Evolutionary conservation across 2,888 invertebrate genomes (phyloP).

Genomic region (Stenodera caucasica): DNA sequence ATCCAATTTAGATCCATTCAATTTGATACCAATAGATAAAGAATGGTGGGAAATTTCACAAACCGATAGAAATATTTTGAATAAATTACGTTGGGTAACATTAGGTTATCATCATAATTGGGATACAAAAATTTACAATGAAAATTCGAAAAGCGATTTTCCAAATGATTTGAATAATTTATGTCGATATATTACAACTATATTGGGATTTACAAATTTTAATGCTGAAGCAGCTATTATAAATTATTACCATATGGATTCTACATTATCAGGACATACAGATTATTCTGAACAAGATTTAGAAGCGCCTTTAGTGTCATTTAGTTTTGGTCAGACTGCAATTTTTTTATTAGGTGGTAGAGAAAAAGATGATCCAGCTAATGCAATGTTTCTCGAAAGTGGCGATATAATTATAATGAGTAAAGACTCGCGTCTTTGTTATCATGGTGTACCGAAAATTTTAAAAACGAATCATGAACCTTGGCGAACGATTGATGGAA

Average conservation of each 20-base stretch:
- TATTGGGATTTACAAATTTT: conserved; percentile 64
- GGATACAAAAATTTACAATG: conserved; percentile 88
- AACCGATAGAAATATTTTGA: conserved; percentile 46
- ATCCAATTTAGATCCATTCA: conserved; percentile 66
- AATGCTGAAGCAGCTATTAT: conserved; percentile 91
- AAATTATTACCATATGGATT: conserved; percentile 93
- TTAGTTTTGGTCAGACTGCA: conserved; percentile 94
- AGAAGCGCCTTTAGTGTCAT: conserved; percentile 86
- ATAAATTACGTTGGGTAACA: conserved; percentile 88
- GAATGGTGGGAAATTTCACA: conserved; percentile 69
- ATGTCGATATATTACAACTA: conserved; percentile 64
- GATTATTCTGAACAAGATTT: conserved; percentile 90
- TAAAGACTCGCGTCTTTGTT: conserved; percentile 77
- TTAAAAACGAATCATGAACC: conserved; percentile 57
- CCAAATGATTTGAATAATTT: conserved; percentile 73
- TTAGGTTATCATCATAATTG: conserved; percentile 98
- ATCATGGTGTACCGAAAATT: conserved; percentile 94
- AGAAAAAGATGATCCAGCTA: conserved; percentile 67
- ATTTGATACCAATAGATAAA: conserved; percentile 51
- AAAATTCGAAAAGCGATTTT: conserved; percentile 67
- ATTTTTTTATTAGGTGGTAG: conserved; percentile 90
- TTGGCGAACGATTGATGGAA: conserved; percentile 54
- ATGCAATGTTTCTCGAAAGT: conserved; percentile 75
- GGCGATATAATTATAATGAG: conserved; percentile 95
- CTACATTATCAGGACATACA: conserved; percentile 90